Evolutionary conservation across 1,140 invertebrate species (phyloP).

Genomic region (Bombus affinis): DNA sequence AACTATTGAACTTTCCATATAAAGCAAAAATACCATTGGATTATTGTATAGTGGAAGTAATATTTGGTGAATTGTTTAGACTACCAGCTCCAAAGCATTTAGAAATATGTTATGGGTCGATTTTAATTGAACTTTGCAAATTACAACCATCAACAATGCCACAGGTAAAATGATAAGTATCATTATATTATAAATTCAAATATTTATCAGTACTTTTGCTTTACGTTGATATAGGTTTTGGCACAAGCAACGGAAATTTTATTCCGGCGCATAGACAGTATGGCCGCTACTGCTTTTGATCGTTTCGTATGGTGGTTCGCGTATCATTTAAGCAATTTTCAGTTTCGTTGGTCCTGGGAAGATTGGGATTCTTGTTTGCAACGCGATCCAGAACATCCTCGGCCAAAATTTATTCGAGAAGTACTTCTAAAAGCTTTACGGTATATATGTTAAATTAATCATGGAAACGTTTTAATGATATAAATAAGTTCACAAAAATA

Average conservation of each 20-base stretch:
- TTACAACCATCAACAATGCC: constrained; percentile 98
- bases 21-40: constrained; percentile 98
- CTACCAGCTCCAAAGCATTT: constrained; percentile 94
- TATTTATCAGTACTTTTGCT: constrained; percentile 13
- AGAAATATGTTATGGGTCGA: constrained; percentile 97
- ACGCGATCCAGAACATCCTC: constrained; percentile 94
- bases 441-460: constrained; percentile 73
- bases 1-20: constrained; percentile 95
- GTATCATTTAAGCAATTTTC: constrained; percentile 99
- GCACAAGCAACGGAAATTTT: constrained; percentile 99
- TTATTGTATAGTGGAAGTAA: constrained; percentile 98
- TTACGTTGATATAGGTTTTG: constrained; percentile 84
- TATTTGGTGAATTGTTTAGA: constrained; percentile 97
- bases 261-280: constrained; percentile 97
- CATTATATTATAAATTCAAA: constrained; percentile 13
- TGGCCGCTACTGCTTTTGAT: constrained; percentile 98
- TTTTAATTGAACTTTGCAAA: constrained; percentile 98
- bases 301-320: constrained; percentile 99
- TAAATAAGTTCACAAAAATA: not conserved
- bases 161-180: constrained; percentile 85
- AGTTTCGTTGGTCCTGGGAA: constrained; percentile 99
- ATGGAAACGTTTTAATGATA: not conserved
- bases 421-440: constrained; percentile 95
- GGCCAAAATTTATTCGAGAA: constrained; percentile 98
- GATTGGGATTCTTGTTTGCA: constrained; percentile 94